These are phyloP conservation scores for Tupaia chinensis DNA, from an alignment of 2,113 vertebrate species.

Conservation along the genomic window DNA sequence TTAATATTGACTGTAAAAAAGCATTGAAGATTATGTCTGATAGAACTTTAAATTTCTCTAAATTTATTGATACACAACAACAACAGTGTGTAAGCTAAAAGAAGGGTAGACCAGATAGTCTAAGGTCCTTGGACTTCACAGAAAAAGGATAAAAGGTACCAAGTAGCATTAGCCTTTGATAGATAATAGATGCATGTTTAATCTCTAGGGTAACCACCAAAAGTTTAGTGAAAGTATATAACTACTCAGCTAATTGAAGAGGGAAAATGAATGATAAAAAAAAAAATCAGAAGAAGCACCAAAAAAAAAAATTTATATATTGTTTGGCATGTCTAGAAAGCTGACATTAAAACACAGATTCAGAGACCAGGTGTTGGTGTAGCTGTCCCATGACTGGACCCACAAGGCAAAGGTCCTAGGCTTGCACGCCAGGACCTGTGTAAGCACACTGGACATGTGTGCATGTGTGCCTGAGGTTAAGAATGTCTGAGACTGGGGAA, in stretches of 20 bases:
- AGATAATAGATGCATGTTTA: neutral
- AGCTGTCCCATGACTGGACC: too few relatives aligned
- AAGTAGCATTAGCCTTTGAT: neutral
- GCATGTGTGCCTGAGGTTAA: too few relatives aligned
- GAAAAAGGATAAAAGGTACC: neutral
- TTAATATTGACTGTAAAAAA: neutral
- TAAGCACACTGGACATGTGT: too few relatives aligned
- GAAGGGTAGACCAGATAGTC: neutral
- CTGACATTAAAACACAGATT: neutral
- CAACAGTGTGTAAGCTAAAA: neutral
- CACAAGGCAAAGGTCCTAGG: too few relatives aligned
- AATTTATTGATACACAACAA: neutral
- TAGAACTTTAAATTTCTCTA: neutral
- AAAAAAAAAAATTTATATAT: neutral
- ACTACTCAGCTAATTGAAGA: neutral
- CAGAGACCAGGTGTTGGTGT: too few relatives aligned
- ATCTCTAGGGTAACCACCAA: neutral
- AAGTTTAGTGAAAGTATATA: neutral
- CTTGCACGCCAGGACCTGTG: too few relatives aligned
- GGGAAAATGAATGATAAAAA: neutral
- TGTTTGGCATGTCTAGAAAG: neutral
- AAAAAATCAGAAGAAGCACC: neutral
- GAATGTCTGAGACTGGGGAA: too few relatives aligned
- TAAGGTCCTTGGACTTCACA: neutral
- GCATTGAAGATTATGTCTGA: neutral